Evolutionary conservation across 2,797 vertebrate species (phyloP).

Genomic region (Melanotaenia parkinsoni): DNA sequence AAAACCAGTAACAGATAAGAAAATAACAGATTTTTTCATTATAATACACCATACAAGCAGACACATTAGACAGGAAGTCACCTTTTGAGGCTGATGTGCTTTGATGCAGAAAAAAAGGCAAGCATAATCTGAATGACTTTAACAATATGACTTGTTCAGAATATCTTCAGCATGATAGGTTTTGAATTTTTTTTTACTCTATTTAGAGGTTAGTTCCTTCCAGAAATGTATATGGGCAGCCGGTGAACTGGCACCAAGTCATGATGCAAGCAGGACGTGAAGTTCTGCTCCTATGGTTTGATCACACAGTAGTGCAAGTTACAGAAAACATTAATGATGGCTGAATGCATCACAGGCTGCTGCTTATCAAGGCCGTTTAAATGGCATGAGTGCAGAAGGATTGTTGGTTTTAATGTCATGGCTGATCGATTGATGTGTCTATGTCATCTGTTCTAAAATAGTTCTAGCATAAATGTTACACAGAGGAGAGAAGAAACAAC

Average conservation of each 20-base stretch:
- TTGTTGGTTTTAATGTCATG: not conserved
- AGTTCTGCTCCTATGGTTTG: not conserved
- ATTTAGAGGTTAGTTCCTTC: too few species aligned
- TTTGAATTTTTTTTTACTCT: too few species aligned
- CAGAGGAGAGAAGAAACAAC: not conserved
- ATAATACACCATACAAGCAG: not conserved
- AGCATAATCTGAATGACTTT: too few species aligned
- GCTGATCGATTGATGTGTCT: not conserved
- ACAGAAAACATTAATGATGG: not conserved
- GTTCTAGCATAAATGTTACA: not conserved
- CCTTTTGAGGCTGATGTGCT: not conserved
- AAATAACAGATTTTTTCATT: not conserved
- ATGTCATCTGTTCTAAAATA: too few species aligned
- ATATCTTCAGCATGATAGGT: too few species aligned
- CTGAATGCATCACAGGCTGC: too few species aligned
- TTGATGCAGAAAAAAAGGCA: too few species aligned
- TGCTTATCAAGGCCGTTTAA: not conserved
- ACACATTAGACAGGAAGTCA: not conserved
- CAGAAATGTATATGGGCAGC: too few species aligned
- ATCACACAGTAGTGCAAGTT: not conserved
- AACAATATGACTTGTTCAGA: too few species aligned
- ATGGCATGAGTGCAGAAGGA: not conserved
- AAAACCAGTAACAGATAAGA: not conserved
- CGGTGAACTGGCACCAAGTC: too few species aligned
- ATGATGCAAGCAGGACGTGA: not conserved